Evolutionary conservation across 2,113 vertebrate genomes (phyloP), one percentile per base, ranked within the genome.

Genomic region (Pycnonotus jocosus): DNA sequence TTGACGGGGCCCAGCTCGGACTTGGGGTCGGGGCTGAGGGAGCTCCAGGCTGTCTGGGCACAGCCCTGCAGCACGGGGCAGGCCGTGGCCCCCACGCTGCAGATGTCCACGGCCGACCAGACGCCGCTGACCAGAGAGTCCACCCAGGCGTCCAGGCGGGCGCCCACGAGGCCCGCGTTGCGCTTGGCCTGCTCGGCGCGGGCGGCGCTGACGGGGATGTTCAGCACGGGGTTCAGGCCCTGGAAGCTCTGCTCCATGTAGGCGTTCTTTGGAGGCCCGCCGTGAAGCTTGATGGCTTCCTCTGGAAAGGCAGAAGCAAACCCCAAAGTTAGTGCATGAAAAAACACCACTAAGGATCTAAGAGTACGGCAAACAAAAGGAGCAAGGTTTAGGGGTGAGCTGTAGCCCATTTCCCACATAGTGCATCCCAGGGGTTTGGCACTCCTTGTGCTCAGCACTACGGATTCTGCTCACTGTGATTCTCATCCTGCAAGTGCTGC

Each of bases 181-280:
- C 97, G 98, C 92, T 98, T 97, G 14, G 99, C 98, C 95, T 98
- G 98, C 83, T 99, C 99, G 88, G 98, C 90, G 21, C 98, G 98
- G 13, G 98, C 97, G 3, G 98, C 96, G 50, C 97, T 98, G 79
- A 99, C 90, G 2, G 99, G 99, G 95, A 99, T 98, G 93, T 99
- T 99, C 51, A 99, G 98, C 47, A 99, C 98, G 0, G 99, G 98
- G 96, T 99, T 99, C 87, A 99, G 98, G 81, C 99, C 98, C 65
- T 99, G 99, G 98, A 99, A 99, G 79, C 99, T 99, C 98, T 99
- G 99, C 97, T 99, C 99, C 99, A 99, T 99, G 98, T 99, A 99
- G 31, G 99, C 98, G n/a, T 98, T 99, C 96, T 99, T 99, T 0
- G 95, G 97, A 2, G 99, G 99, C 11, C 99, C 99, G 1, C 96